Conservation (phyloP, 2,888 invertebrate genomes). For the Thumatha senex region DNA sequence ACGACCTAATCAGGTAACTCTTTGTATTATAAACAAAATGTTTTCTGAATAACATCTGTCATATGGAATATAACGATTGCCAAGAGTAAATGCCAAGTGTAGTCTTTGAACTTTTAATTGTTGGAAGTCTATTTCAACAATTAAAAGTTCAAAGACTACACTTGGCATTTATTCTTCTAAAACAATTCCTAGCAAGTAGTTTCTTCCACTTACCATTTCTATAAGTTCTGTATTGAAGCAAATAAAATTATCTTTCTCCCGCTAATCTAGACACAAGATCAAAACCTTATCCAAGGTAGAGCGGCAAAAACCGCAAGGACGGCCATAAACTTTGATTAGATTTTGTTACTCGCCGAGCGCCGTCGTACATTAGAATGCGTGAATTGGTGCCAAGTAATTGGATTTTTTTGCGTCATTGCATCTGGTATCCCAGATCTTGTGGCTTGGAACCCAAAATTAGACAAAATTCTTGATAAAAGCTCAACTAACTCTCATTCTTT, state of each 20-base stretch:
- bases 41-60: too few species aligned
- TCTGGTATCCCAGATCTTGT: slow-evolving; percentile 55
- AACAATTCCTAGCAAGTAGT: too few species aligned
- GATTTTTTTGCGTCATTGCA: slow-evolving; percentile 80
- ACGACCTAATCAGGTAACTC: too few species aligned
- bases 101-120: too few species aligned
- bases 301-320: slow-evolving; percentile 72
- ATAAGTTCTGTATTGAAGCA: too few species aligned
- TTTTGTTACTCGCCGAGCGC: slow-evolving; percentile 60
- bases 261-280: slow-evolving; percentile 38
- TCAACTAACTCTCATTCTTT: slow-evolving; percentile 8
- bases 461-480: slow-evolving; percentile 6
- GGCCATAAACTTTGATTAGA: slow-evolving; percentile 82
- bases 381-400: slow-evolving; percentile 75
- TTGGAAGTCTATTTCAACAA: too few species aligned
- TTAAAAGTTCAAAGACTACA: too few species aligned
- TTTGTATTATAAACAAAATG: too few species aligned
- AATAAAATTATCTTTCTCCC: slow-evolving; percentile 10
- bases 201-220: too few species aligned
- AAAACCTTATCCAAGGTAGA: slow-evolving; percentile 53
- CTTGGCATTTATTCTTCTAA: too few species aligned
- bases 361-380: slow-evolving; percentile 76
- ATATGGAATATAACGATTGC: too few species aligned
- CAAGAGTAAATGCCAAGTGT: too few species aligned
- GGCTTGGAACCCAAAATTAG: slow-evolving; percentile 10